Conservation (phyloP, 2,113 vertebrate genomes). For the Oplegnathus fasciatus region DNA sequence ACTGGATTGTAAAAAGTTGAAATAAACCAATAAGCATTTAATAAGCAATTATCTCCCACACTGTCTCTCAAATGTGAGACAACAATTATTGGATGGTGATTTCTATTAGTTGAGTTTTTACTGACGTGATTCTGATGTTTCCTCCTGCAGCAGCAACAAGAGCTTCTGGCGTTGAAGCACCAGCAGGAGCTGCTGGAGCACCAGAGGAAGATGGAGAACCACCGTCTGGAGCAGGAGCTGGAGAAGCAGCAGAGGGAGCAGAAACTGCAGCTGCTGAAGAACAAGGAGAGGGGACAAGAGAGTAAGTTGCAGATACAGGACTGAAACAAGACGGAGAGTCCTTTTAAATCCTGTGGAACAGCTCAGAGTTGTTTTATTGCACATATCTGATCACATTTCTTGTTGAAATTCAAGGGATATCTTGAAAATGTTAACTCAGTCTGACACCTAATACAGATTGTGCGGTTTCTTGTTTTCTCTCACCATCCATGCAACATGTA, state of each 20-base stretch:
- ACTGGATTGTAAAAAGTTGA: background rate
- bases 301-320: conserved; percentile 83
- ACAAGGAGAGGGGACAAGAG: conserved; percentile 98
- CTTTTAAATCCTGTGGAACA: no score
- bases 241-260: conserved; percentile 98
- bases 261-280: conserved; percentile 95
- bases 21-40: background rate
- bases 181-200: conserved; percentile 98
- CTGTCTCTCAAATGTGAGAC: background rate
- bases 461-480: background rate
- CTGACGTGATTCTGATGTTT: conserved; percentile 17
- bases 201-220: conserved; percentile 96
- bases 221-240: conserved; percentile 96
- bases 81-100: background rate
- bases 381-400: background rate
- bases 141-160: conserved; percentile 93
- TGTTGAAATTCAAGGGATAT: background rate
- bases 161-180: conserved; percentile 96
- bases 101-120: background rate
- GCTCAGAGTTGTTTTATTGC: background rate
- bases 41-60: background rate
- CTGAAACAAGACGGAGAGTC: background rate
- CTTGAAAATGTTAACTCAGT: background rate
- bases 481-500: background rate
- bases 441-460: background rate